Conservation (phyloP, 2,113 vertebrate species). For the Microcebus tavaratra region DNA sequence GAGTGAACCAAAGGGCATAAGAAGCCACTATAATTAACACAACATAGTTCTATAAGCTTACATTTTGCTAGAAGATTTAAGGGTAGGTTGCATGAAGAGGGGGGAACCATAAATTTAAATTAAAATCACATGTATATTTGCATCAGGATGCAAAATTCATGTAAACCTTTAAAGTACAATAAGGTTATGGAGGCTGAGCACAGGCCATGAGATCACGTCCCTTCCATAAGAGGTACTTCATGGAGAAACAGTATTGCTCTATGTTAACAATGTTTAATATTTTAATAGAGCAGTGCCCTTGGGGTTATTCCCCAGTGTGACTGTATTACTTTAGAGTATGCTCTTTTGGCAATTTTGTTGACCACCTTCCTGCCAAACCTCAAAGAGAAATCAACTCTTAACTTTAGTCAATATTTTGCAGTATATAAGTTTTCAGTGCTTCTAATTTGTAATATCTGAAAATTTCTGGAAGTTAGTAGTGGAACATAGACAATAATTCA, state of each 20-base stretch:
- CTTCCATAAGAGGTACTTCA: background rate
- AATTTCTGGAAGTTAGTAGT: background rate
- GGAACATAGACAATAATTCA: background rate
- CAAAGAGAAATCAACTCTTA: background rate
- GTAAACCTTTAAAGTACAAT: conserved; percentile 34
- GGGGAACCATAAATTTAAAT: conserved; percentile 29
- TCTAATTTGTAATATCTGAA: background rate
- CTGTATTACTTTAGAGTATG: background rate
- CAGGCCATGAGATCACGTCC: background rate
- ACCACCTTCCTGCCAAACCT: background rate
- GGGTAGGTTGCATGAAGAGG: background rate
- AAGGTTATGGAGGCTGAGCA: background rate
- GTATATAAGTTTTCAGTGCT: background rate
- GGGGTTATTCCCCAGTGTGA: background rate
- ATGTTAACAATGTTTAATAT: background rate
- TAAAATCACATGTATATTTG: conserved; percentile 40
- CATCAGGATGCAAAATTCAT: background rate
- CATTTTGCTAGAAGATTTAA: conserved; percentile 18
- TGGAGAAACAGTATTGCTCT: background rate
- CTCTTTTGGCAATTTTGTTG: background rate
- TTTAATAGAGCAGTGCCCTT: background rate
- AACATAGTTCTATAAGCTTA: background rate
- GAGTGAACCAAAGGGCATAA: conserved; percentile 19
- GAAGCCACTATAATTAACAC: background rate
- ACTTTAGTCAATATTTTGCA: background rate